phyloP scores from a whole-genome alignment of 2,113 vertebrate species.

The Ictalurus punctatus region DNA sequence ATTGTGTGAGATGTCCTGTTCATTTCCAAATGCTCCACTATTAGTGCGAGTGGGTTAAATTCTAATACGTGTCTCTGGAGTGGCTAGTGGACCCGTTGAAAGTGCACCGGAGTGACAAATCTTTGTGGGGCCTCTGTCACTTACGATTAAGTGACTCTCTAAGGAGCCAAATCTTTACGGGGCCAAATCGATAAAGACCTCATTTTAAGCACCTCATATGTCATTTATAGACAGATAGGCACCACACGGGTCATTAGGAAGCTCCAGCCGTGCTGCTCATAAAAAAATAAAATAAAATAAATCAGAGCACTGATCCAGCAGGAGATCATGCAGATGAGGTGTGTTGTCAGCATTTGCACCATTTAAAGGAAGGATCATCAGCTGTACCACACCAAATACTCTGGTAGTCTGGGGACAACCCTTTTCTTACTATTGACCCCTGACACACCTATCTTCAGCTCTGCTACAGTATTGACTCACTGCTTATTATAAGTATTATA shows the following conservation, averaged over 20 bases:
- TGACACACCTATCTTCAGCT: neutral
- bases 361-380: constrained; percentile 58
- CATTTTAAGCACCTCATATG: constrained; percentile 58
- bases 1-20: neutral
- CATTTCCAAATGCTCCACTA: constrained; percentile 11
- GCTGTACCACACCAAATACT: constrained; percentile 4
- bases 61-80: constrained; percentile 28
- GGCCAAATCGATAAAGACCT: constrained; percentile 58
- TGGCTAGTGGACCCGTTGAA: constrained; percentile 14
- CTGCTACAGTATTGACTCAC: neutral
- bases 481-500: too few relatives aligned
- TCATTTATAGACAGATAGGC: constrained; percentile 44
- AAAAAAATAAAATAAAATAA: neutral
- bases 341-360: constrained; percentile 26
- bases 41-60: constrained; percentile 25
- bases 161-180: constrained; percentile 55
- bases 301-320: constrained; percentile 16
- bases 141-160: constrained; percentile 54
- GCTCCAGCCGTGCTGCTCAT: constrained; percentile 23
- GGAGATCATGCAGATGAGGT: constrained; percentile 39
- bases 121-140: constrained; percentile 38
- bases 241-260: constrained; percentile 39
- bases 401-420: neutral
- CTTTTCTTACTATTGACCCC: constrained; percentile 15
- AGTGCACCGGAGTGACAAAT: constrained; percentile 34